Evolutionary conservation across 2,888 invertebrate species (phyloP), one percentile per base, ranked within the genome.

Genomic region (Zhuqinia jingwanae): DNA sequence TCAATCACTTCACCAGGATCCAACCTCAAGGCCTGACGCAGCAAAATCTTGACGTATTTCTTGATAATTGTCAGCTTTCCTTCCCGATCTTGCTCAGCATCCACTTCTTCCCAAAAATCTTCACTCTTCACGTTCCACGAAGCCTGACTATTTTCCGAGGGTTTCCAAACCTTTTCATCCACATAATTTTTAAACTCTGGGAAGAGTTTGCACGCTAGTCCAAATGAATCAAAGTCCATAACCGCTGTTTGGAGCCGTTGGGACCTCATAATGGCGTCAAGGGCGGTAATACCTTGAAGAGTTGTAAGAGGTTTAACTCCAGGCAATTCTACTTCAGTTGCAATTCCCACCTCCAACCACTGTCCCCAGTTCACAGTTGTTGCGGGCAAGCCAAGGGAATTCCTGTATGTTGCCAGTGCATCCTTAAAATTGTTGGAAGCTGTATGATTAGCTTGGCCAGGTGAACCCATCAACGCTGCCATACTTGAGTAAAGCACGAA

Each of bases 371-470:
- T 89, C 1, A 89, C 53, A 0, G 89, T 88, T 27, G 82, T 85
- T 0, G 87, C 88, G n/a, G 84, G 87, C 3, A 89, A 25, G 0
- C 89, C 89, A 22, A 88, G 56, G 0, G 88, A 73, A 27, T 84
- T 63, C 15, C 89, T 70, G 50, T 89, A 87, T 0, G 50, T 60
- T 11, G 87, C 85, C 27, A 89, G 63, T 0, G 88, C 81, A 56
- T 89, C 89, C 58, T 87, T 68, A 20, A 73, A 89, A 30, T 50
- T 65, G 58, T 89, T 89, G 27, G 79, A 73, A 6, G 88, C 88
- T 1, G 85, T 65, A 45, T 89, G 89, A 76, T 89, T 89, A 47
- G 88, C 85, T 84, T 89, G 89, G 6, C 88, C 89, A 13, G 88
- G 83, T 2, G 58, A 42, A 1, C 89, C 89, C 30, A 87, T n/a